phyloP scores from a whole-genome alignment of 2,797 vertebrate genomes.

The Phalloptychus januarius region DNA sequence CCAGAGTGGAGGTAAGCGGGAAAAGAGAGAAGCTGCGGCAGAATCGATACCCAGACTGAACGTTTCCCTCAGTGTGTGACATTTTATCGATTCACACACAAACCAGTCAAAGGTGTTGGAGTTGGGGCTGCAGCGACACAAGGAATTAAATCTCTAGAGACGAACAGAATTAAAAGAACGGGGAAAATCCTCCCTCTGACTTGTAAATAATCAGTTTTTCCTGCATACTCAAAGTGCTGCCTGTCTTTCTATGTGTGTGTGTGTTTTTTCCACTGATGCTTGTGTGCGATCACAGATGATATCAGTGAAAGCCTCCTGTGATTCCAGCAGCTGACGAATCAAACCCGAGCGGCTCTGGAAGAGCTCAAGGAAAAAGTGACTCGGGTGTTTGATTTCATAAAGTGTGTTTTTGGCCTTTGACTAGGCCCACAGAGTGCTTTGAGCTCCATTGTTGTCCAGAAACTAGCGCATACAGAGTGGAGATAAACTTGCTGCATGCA shows the following conservation, averaged over 20 bases:
- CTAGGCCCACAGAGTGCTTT: slow-evolving; percentile 4
- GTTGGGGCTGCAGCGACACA: slow-evolving; percentile 29
- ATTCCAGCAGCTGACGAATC: slow-evolving; percentile 60
- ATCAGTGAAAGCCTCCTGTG: slow-evolving; percentile 55
- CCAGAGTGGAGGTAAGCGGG: slow-evolving; percentile 19
- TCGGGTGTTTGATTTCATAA: slow-evolving; percentile 25
- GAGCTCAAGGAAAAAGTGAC: slow-evolving; percentile 48
- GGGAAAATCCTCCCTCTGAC: not conserved
- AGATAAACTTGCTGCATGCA: slow-evolving; percentile 29
- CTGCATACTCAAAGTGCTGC: not conserved
- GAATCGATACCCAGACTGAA: slow-evolving; percentile 43
- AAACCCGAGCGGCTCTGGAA: slow-evolving; percentile 46
- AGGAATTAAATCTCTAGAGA: slow-evolving; percentile 17
- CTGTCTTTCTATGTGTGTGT: not conserved
- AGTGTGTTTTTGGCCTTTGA: slow-evolving; percentile 14
- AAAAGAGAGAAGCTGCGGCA: slow-evolving; percentile 28
- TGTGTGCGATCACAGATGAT: slow-evolving; percentile 50
- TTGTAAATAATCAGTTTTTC: slow-evolving; percentile 1
- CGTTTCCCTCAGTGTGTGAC: slow-evolving; percentile 47
- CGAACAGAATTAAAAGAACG: not conserved
- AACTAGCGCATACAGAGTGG: slow-evolving; percentile 4
- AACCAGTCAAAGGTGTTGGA: slow-evolving; percentile 36
- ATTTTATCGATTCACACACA: slow-evolving; percentile 56
- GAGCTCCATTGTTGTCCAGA: slow-evolving; percentile 29
- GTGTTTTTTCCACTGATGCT: slow-evolving; percentile 19